Conservation (phyloP, 2,113 vertebrate species). For the Myanophis thanlyinensis region DNA sequence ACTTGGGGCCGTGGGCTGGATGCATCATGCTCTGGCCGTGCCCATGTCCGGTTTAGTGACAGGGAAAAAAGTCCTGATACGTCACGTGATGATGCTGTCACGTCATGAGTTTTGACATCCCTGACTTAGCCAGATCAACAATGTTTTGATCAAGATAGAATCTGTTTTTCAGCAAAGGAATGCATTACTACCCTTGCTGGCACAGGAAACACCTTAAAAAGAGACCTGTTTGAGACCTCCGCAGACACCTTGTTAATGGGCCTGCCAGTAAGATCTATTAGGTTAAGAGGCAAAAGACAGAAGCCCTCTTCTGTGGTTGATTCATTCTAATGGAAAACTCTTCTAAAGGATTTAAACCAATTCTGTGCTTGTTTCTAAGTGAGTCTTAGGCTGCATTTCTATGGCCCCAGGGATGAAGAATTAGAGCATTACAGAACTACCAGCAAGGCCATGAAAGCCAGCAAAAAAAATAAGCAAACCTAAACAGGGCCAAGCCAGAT, state of each 20-base stretch:
- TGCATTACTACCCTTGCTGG: background rate
- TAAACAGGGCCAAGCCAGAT: background rate
- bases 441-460: background rate
- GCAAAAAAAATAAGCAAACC: background rate
- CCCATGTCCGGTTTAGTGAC: too few species aligned
- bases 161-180: background rate
- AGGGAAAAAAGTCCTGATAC: too few species aligned
- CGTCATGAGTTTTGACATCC: too few species aligned
- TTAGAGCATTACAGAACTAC: background rate
- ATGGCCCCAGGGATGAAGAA: background rate
- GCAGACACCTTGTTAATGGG: background rate
- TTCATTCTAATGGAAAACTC: background rate
- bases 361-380: background rate
- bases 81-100: too few species aligned
- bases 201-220: too few species aligned
- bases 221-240: background rate
- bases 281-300: background rate
- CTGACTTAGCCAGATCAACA: background rate
- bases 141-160: background rate
- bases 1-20: too few species aligned
- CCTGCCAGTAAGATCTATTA: background rate
- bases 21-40: too few species aligned
- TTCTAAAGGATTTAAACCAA: too few species aligned
- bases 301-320: background rate
- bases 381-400: background rate